Conservation (phyloP, 1,140 invertebrate species). For the Pectinophora gossypiella region DNA sequence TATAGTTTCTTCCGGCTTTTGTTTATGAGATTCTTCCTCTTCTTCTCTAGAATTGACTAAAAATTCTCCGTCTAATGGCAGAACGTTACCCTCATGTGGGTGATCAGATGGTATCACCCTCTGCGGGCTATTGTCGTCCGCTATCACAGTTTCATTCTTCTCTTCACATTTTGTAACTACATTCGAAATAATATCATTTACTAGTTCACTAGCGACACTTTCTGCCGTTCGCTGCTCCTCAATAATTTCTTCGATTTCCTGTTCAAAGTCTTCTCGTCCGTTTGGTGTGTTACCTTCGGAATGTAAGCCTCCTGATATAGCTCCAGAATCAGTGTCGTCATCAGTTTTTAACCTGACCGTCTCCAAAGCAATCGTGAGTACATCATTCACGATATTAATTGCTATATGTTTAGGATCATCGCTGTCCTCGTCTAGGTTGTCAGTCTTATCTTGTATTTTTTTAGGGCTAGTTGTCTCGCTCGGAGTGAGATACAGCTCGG, state of each 20-base stretch:
- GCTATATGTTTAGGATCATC: slow-evolving; percentile 74
- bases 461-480: slow-evolving; percentile 75
- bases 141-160: slow-evolving; percentile 17
- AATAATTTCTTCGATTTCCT: slow-evolving; percentile 56
- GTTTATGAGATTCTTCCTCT: slow-evolving; percentile 27
- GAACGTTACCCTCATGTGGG: slow-evolving; percentile 59
- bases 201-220: slow-evolving; percentile 46
- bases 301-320: slow-evolving; percentile 52
- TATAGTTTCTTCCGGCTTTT: slow-evolving; percentile 36
- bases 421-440: slow-evolving; percentile 72
- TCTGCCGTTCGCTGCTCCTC: slow-evolving; percentile 50
- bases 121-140: slow-evolving; percentile 35
- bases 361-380: slow-evolving; percentile 70
- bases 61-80: slow-evolving; percentile 66
- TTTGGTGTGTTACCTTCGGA: slow-evolving; percentile 69
- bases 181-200: slow-evolving; percentile 45
- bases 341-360: slow-evolving; percentile 62
- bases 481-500: slow-evolving; percentile 78
- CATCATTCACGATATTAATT: slow-evolving; percentile 68
- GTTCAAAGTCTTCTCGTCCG: slow-evolving; percentile 63
- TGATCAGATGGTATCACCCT: slow-evolving; percentile 50
- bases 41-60: slow-evolving; percentile 42
- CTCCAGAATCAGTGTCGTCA: slow-evolving; percentile 61
- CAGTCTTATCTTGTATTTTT: slow-evolving; percentile 65
- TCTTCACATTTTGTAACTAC: slow-evolving; percentile 41